These are phyloP conservation scores for Calliscelio sp. DNA, from an alignment of 2,888 invertebrate species.

Conservation along the genomic window DNA sequence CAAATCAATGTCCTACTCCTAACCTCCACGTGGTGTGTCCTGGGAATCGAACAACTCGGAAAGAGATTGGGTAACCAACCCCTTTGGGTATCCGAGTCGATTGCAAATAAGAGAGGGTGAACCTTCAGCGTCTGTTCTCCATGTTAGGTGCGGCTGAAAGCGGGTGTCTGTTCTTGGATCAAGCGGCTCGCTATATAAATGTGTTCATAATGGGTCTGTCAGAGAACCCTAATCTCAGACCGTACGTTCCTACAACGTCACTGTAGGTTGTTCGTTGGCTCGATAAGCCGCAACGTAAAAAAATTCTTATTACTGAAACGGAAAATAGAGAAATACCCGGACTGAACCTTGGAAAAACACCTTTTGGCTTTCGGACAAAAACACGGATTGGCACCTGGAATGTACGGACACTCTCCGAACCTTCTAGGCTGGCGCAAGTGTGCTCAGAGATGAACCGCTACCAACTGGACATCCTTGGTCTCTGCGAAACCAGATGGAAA, in stretches of 20 bases:
- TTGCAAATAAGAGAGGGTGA: no score
- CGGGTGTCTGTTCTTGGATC: conserved; percentile 22
- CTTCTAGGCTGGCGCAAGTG: background rate
- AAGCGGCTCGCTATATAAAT: conserved; percentile 42
- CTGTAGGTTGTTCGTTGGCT: conserved; percentile 30
- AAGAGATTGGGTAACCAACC: no score
- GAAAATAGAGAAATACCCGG: background rate
- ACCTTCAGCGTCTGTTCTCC: conserved; percentile 42
- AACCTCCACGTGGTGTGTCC: no score
- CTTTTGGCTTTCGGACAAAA: background rate
- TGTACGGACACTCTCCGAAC: background rate
- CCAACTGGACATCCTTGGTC: background rate
- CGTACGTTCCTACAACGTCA: conserved; percentile 29
- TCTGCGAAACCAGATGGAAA: background rate
- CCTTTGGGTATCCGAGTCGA: no score
- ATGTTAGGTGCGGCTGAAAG: conserved; percentile 28
- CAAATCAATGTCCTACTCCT: no score
- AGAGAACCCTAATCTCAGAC: background rate
- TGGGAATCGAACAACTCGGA: no score
- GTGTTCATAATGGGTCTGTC: conserved; percentile 9
- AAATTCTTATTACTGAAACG: background rate
- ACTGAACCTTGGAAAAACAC: background rate
- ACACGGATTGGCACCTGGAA: background rate
- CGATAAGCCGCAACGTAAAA: conserved; percentile 35
- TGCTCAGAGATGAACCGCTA: background rate